Base-by-base conservation (phyloP, 2,888 invertebrate genomes). In the Dryobota labecula region DNA sequence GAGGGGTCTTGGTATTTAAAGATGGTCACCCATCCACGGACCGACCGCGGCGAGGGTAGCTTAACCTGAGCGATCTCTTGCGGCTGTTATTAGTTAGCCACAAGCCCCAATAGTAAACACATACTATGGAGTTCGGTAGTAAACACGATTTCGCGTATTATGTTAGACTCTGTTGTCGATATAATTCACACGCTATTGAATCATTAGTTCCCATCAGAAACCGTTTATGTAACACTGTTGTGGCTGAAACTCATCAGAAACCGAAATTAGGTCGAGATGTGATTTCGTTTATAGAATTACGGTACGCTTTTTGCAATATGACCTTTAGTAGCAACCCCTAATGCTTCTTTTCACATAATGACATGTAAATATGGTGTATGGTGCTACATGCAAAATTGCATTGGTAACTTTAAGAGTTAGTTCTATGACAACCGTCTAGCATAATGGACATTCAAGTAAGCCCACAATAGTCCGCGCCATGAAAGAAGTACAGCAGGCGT, bases 171-270 rank as follows among this genome's bases (percentile, higher is more conserved):
- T 67, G 20, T 47, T 18, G 13, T 33, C 41, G 58, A 49, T 64
- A 30, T 53, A 58, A 57, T 64, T 53, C 53, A 43, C 75, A 76
- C 64, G 64, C 73, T 30, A 78, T 64, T 11, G 36, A 49, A 47
- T 53, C 73, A 9, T 78, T 76, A 73, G 45, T 13, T 63, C 57
- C 24, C 63, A 62, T 58, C 57, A 72, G 24, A 70, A 49, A 77
- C 3, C 60, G 54, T 30, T 74, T 56, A 61, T 38, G 18, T 61
- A 77, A 73, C 15, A 7, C 15, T 65, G 9, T 5, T 27, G 9
- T 38, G 36, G 43, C 11, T 56, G 13, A 15, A 56, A 53, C 20
- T 57, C 38, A 51, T 62, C 57, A 33, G 45, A 33, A n/a, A 62
- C 20, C 45, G 30, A 47, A 43, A 33, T 18, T 15, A 47, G n/a